Base-by-base conservation (phyloP, 2,797 vertebrate genomes). In the Chelon labrosus region DNA sequence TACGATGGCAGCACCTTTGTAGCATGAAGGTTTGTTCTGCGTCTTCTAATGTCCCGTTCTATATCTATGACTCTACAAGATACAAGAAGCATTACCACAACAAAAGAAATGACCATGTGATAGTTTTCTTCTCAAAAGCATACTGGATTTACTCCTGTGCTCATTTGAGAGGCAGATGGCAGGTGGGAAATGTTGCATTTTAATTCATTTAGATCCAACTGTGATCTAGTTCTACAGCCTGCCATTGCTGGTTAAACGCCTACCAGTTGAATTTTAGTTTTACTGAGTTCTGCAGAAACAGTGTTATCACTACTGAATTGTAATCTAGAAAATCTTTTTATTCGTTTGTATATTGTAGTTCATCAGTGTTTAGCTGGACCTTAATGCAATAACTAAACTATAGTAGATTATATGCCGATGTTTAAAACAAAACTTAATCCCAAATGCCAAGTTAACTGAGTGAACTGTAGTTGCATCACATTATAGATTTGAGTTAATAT, bases 241-340 rank as follows among this genome's bases (percentile, higher is more conserved):
- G 16, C 58, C 59, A 25, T 19, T 10, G 37, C 57, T 35, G 42
- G 14, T 53, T 70, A 31, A 57, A 66, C 20, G 35, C 17, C 16
- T 22, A 19, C 1, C 19, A 31, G 31, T 31, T 31, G 5, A 31
- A 31, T 31, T 31, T 31, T 31, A 31, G 2, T 31, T 31, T 31
- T 22, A 22, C 31, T 31, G 4, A 5, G 1, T 31, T 31, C 31
- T 31, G 22, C 22, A 22, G 22, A 22, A 31, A 31, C 7, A 31
- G 31, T 31, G 31, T 31, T 31, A 31, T 31, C 31, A 31, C 31
- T 31, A 31, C 1, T 31, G 7, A 31, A 5, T 31, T 31, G 31
- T 7, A 31, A 31, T 31, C 5, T 31, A 7, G 31, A 31, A 31
- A 31, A 31, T 31, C 7, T 7, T 31, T 31, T 31, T 31, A 31